Evolutionary conservation across 2,113 vertebrate species (phyloP), one percentile per base, ranked within the genome.

Genomic region (Peucedramus taeniatus): DNA sequence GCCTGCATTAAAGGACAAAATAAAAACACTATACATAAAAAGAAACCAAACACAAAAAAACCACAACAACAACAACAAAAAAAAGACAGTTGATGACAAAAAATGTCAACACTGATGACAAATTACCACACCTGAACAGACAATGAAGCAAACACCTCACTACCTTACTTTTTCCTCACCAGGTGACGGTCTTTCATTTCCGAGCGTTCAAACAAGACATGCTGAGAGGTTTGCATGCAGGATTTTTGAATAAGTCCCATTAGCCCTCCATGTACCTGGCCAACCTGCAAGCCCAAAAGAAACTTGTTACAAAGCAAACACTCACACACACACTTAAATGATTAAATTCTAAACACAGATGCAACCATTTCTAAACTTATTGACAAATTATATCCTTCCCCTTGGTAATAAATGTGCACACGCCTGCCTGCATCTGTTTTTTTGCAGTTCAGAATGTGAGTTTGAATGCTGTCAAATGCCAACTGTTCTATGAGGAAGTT

Each of bases 151-250:
- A 78, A 42, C 15, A 80, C 6, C n/a, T 86, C 90, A 44, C 54
- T 64, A 75, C 66, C 64, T 97, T 97, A 99, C 99, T 98, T 98
- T 97, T 97, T 98, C 94, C 98, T 98, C 92, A 99, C 99, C 13
- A 99, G 93, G 37, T 98, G 98, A 39, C 98, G 98, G 92, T 99
- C 99, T 90, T 98, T 99, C 97, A 99, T 98, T 98, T 99, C 99
- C 1, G 98, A 99, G 90, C 99, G 98, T 94, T 99, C 99, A 94
- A 99, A 99, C 98, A 99, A 98, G 51, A 99, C 97, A 19, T 99
- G 99, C 66, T 98, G 99, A 93, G 97, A 98, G 13, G 98, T 98
- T 94, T 95, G 98, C 79, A 98, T 98, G 97, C 99, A 99, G 7
- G 98, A 98, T 96, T 98, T 98, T 96, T 99, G 99, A 45, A 99